A percentile compares a stretch with the other conserved stretches of the same genome.
Conservation (phyloP, 2,888 invertebrate genomes). For the Drosophila macrospina region DNA sequence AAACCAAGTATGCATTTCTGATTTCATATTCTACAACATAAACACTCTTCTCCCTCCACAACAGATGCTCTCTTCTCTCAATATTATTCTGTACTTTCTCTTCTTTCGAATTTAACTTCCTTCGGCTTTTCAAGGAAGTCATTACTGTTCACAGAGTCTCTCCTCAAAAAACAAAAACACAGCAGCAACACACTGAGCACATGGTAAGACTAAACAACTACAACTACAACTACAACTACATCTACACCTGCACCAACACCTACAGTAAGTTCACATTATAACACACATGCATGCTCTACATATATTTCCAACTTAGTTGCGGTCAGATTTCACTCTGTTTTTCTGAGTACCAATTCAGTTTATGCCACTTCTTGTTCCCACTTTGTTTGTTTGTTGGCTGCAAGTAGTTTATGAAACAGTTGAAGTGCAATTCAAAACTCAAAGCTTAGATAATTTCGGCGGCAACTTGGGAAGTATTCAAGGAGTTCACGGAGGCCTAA, state of each 20-base stretch:
- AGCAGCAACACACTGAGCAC: conserved; percentile 35
- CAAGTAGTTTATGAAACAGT: conserved; percentile 31
- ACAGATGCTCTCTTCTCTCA: background rate
- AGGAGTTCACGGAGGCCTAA: conserved; percentile 27
- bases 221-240: background rate
- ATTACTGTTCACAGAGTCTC: conserved; percentile 16
- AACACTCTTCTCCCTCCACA: conserved; percentile 22
- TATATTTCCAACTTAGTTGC: conserved; percentile 7
- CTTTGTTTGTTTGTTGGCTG: background rate
- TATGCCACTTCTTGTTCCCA: background rate
- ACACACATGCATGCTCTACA: background rate
- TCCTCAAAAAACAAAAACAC: conserved; percentile 28
- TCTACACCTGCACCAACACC: conserved; percentile 11
- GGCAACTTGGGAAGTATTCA: conserved; percentile 37
- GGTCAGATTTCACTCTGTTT: background rate
- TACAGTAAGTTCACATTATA: conserved; percentile 48
- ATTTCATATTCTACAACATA: conserved; percentile 55
- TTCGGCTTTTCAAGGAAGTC: conserved; percentile 20
- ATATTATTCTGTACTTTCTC: conserved; percentile 1
- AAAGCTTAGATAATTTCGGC: conserved; percentile 32
- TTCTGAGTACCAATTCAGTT: conserved; percentile 7
- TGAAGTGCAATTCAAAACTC: conserved; percentile 54
- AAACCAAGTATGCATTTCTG: conserved; percentile 71
- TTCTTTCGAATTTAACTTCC: background rate
- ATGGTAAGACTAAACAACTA: conserved; percentile 38